Conservation (phyloP, 2,113 vertebrate genomes). For the Ciconia boyciana region DNA sequence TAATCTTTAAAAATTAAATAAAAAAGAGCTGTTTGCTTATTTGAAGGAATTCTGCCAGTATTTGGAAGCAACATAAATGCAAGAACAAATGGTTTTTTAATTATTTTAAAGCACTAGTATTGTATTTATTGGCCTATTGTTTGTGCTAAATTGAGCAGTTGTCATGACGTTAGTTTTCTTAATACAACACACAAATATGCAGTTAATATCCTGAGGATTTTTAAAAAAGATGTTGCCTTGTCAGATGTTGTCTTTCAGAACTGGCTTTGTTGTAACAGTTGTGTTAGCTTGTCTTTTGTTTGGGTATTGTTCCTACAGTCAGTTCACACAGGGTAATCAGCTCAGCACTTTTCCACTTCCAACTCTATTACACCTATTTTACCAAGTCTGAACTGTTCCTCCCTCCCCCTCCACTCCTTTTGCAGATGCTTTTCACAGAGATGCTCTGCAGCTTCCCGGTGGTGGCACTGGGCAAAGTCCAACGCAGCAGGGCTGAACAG, state of each 20-base stretch:
- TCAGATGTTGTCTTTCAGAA: not conserved
- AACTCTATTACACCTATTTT: not conserved
- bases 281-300: not conserved
- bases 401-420: not conserved
- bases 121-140: conserved; percentile 35
- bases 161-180: conserved; percentile 23
- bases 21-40: not conserved
- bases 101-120: conserved; percentile 26
- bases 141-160: conserved; percentile 32
- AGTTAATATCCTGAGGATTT: conserved; percentile 31
- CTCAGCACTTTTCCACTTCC: not conserved
- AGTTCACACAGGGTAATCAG: not conserved
- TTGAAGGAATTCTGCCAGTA: conserved; percentile 24
- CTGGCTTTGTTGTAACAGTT: not conserved
- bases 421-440: not conserved
- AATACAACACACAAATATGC: conserved; percentile 1
- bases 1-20: not conserved
- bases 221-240: not conserved
- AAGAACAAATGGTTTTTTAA: conserved; percentile 25
- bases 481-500: not conserved
- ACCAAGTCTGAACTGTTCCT: not conserved
- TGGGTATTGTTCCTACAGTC: not conserved
- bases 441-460: not conserved
- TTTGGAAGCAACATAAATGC: conserved; percentile 31
- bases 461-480: not conserved